Conservation (phyloP, 2,888 invertebrate genomes). For the Lordiphosa fenestrarum region DNA sequence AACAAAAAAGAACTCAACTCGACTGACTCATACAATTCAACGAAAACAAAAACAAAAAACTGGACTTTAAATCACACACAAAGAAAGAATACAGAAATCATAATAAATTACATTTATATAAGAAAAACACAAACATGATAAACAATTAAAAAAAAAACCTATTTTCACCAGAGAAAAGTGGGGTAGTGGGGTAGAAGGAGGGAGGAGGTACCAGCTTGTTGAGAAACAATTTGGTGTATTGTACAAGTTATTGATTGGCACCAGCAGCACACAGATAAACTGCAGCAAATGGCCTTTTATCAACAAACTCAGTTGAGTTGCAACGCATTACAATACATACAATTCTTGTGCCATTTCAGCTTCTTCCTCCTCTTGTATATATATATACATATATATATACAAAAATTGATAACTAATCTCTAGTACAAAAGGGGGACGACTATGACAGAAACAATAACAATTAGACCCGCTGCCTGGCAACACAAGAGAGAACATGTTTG, state of each 20-base stretch:
- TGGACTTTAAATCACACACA: not conserved
- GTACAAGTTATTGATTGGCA: too few relatives aligned
- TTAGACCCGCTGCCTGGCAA: constrained; percentile 8
- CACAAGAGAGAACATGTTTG: constrained; percentile 20
- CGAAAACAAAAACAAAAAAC: not conserved
- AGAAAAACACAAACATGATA: too few relatives aligned
- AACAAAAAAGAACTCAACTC: too few relatives aligned
- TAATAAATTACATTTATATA: too few relatives aligned
- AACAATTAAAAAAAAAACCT: too few relatives aligned
- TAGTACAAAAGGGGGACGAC: not conserved
- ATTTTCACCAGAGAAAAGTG: too few relatives aligned
- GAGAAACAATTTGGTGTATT: too few relatives aligned
- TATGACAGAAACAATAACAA: constrained; percentile 26
- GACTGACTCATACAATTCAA: constrained; percentile 18
- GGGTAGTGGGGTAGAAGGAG: not conserved
- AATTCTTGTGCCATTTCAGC: not conserved
- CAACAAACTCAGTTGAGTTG: too few relatives aligned
- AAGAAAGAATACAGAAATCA: not conserved
- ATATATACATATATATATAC: not conserved
- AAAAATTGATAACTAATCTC: constrained; percentile 19
- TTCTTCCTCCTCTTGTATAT: not conserved
- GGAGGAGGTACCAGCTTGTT: not conserved
- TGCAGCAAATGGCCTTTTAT: too few relatives aligned
- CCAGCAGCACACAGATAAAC: too few relatives aligned
- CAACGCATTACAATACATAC: too few relatives aligned